Evolutionary conservation across 2,797 vertebrate genomes (phyloP), one percentile per base, ranked within the genome.

Genomic region (Champsocephalus gunnari): DNA sequence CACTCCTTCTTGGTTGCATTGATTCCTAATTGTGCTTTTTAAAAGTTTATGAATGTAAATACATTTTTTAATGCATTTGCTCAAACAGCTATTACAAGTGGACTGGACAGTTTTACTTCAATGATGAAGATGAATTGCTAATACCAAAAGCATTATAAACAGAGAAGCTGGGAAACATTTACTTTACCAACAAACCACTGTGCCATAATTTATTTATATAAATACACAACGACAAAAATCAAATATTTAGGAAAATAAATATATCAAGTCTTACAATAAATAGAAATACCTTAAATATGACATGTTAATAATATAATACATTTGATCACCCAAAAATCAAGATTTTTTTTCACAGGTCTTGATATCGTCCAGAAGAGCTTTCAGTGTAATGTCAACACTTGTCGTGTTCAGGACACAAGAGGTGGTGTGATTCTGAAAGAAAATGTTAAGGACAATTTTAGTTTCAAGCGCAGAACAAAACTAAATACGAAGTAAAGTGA

Each of bases 351-450:
- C 21, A 66, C 84, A 88, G 0, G 0, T 0, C 0, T 0, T 0
- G 53, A 82, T 54, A 0, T n/a, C n/a, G n/a, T 0, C 0, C 34
- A 92, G 34, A 24, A 88, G 28, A 24, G 0, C 0, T 0, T 0
- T 0, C 71, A 1, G 0, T 0, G 0, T 3, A 1, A 0, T 0
- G 0, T 0, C 0, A 0, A 1, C 0, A 0, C 0, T 21, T 21
- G 21, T 24, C 0, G 0, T 0, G 0, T n/a, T 0, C 58, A 6
- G 5, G 1, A 0, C 0, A 73, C 83, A 81, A 0, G 0, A 9
- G 11, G 0, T 3, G 0, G 0, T 1, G 0, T 0, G 0, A 3
- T 0, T 9, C 75, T 79, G 71, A 55, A 82, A 83, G 2, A 60
- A 71, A 82, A 65, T 38, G 0, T 60, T 12, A 8, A 44, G 10